Conservation (phyloP, 2,797 vertebrate genomes). For the Naso thynnoides region DNA sequence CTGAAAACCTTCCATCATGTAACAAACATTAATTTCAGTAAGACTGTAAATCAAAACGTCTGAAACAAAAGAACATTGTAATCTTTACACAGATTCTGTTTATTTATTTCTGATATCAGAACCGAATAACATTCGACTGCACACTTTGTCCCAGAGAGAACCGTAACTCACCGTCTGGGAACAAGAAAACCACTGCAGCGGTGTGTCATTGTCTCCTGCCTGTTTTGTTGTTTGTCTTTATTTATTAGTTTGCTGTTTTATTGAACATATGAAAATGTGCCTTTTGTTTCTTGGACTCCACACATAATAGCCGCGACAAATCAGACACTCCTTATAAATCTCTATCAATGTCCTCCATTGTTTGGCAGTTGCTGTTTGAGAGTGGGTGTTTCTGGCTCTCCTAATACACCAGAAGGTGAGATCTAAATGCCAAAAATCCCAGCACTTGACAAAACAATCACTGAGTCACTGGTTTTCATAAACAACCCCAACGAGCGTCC, state of each 20-base stretch:
- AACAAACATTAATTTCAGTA: background rate
- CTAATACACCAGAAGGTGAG: constrained; percentile 52
- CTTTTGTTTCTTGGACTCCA: constrained; percentile 16
- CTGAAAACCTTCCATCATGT: background rate
- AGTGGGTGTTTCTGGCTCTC: constrained; percentile 47
- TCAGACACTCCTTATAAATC: constrained; percentile 9
- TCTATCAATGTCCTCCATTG: constrained; percentile 29
- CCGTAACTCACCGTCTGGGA: background rate
- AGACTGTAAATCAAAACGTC: background rate
- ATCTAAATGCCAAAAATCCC: constrained; percentile 48
- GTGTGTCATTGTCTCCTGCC: background rate
- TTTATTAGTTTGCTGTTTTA: constrained; percentile 24
- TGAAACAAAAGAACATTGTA: background rate
- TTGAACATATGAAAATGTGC: background rate
- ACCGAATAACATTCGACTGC: background rate
- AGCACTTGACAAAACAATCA: constrained; percentile 28
- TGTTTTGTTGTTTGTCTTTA: constrained; percentile 28
- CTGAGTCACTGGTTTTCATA: constrained; percentile 22
- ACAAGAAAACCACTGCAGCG: constrained; percentile 1
- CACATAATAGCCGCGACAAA: background rate
- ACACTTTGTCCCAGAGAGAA: background rate
- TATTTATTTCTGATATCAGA: too few species aligned
- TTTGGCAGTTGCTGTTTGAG: constrained; percentile 34
- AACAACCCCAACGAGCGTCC: constrained; percentile 13
- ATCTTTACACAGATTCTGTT: background rate